Base-by-base conservation (phyloP, 2,113 vertebrate genomes). In the Chamaea fasciata region DNA sequence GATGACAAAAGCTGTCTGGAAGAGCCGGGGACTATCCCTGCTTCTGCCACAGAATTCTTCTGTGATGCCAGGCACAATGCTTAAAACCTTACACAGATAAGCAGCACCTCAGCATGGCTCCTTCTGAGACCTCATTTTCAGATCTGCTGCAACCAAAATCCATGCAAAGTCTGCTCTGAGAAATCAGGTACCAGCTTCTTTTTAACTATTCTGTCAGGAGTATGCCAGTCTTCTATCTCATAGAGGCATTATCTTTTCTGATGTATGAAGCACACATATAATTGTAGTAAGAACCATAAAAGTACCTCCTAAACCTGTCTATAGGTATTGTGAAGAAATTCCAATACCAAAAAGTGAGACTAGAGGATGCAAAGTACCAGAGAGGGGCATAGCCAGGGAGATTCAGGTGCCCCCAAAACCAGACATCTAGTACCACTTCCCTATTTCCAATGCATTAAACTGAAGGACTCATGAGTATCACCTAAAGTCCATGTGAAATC, bases 11-110 rank as follows among this genome's bases (percentile, higher is more conserved):
- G 57, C 81, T 71, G 23, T 64, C 23, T 4, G 5, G 49, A 91
- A 89, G 69, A 92, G 47, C 30, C 91, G 74, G 9, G 71, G 24
- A 88, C 76, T 69, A 30, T 52, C 33, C 15, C 24, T 59, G 35
- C 44, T 91, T 78, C 73, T 87, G 77, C 39, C 60, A 68, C 63
- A 84, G 33, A 79, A 69, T 87, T 92, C 13, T 85, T 93, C 73
- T 71, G 41, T 67, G 52, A 78, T 64, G 64, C 19, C 69, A 84
- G n/a, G 41, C 56, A 88, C 85, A 64, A 68, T 42, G 33, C 74
- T 91, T 68, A 82, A 81, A 85, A 47, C 16, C 33, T 89, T 77
- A 79, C 30, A 64, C 7, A 78, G 56, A 79, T 46, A 57, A 89
- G 64, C 42, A 90, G 73, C 47, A 57, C 20, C 37, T 89, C 64